phyloP scores from a whole-genome alignment of 2,888 invertebrate species.

The Leucophenga montana region DNA sequence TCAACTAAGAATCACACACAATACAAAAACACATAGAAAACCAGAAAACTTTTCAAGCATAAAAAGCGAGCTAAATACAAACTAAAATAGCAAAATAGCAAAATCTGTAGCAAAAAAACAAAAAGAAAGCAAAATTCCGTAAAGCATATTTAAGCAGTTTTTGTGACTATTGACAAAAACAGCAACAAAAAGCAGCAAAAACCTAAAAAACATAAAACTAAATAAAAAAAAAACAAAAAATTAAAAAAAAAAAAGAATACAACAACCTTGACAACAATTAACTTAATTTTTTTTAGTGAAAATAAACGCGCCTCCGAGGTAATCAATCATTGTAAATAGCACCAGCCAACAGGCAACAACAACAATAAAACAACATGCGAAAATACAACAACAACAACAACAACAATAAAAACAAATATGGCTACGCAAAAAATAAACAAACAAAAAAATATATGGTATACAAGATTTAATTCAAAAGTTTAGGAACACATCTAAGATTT shows the following conservation, averaged over 20 bases:
- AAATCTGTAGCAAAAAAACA: constrained; percentile 32
- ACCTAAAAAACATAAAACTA: neutral
- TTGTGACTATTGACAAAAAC: neutral
- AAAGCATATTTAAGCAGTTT: constrained; percentile 15
- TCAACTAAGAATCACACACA: neutral
- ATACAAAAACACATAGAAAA: constrained; percentile 29
- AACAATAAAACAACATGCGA: constrained; percentile 31
- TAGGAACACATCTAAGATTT: no score
- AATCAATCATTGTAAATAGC: constrained; percentile 27
- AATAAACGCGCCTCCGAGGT: constrained; percentile 17
- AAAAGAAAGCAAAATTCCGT: constrained; percentile 10
- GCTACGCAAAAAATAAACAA: neutral
- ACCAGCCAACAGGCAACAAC: neutral
- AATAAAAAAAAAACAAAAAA: neutral
- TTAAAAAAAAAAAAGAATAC: neutral
- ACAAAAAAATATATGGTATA: neutral
- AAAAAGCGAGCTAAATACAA: constrained; percentile 39
- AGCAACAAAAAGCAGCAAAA: neutral
- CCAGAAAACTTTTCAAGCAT: constrained; percentile 61
- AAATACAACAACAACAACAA: neutral
- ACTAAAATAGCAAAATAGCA: constrained; percentile 31
- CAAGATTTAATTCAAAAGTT: no score
- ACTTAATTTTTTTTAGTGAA: neutral
- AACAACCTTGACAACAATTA: constrained; percentile 28
- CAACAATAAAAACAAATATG: neutral